Percentiles rank a stretch among this genome's conserved stretches.
Conservation (phyloP, 2,797 vertebrate species). For the Platyrinchus mystaceus region DNA sequence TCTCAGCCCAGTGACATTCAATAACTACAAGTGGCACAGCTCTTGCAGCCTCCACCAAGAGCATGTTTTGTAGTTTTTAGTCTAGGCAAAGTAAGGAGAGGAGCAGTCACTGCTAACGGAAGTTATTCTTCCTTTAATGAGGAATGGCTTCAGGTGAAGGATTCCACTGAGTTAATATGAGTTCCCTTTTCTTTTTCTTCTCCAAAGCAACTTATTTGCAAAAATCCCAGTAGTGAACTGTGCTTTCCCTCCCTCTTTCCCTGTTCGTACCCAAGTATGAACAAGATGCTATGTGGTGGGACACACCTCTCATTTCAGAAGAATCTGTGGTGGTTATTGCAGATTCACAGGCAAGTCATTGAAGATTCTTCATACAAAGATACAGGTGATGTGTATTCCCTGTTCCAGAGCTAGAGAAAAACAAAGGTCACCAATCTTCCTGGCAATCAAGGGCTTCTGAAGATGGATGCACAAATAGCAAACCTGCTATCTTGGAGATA, state of each 20-base stretch:
- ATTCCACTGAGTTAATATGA: background rate
- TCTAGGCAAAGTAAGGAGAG: background rate
- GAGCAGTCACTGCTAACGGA: fast-evolving
- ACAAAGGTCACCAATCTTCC: background rate
- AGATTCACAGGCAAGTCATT: background rate
- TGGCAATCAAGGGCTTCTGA: background rate
- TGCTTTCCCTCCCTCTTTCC: background rate
- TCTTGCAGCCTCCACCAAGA: background rate
- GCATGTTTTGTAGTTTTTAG: background rate
- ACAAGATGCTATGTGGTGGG: background rate
- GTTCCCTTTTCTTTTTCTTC: background rate
- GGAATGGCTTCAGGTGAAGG: background rate
- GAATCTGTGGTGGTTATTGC: background rate
- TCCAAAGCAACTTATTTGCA: background rate
- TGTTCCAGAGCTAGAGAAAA: background rate
- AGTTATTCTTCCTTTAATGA: background rate
- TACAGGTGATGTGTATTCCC: background rate
- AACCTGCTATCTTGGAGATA: background rate
- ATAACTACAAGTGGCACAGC: background rate
- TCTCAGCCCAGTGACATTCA: background rate
- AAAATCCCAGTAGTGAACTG: background rate
- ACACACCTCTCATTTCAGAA: background rate
- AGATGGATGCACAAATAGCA: background rate
- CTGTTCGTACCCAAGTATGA: background rate
- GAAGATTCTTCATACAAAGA: background rate